Evolutionary conservation across 2,888 invertebrate genomes (phyloP).

Genomic region (Zygaena filipendulae): DNA sequence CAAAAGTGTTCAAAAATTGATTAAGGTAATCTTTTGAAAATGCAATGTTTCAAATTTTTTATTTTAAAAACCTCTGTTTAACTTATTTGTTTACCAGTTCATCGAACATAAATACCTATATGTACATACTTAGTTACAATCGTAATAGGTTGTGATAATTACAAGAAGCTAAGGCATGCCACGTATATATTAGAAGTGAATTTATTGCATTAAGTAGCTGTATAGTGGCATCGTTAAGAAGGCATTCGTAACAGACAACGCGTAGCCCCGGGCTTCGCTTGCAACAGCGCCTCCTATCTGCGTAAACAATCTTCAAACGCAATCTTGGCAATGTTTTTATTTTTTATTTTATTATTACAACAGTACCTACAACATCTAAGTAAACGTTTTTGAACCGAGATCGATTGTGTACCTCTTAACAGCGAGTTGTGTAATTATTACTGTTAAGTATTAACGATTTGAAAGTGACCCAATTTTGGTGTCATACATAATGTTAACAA

Average conservation of each 20-base stretch:
- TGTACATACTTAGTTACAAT: no score
- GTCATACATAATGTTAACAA: no score
- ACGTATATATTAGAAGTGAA: no score
- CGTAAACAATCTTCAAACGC: slow-evolving; percentile 31
- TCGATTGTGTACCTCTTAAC: slow-evolving; percentile 47
- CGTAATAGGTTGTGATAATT: no score
- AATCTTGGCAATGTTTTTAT: slow-evolving; percentile 14
- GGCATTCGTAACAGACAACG: slow-evolving; percentile 30
- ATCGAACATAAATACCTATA: no score
- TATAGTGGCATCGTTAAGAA: slow-evolving; percentile 30
- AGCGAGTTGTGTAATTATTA: slow-evolving; percentile 35
- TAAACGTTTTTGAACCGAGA: slow-evolving; percentile 36
- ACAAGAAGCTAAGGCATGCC: no score
- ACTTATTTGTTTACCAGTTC: no score
- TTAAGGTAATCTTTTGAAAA: no score
- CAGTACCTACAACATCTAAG: slow-evolving; percentile 34
- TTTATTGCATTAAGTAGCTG: slow-evolving; percentile 21
- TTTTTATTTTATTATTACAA: slow-evolving; percentile 33
- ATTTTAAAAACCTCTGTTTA: no score
- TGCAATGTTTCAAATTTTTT: no score
- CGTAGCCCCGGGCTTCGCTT: slow-evolving; percentile 35
- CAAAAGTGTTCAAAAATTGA: no score
- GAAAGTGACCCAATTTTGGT: not conserved
- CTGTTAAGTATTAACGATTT: not conserved
- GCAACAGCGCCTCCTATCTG: slow-evolving; percentile 34